Conservation (phyloP, 2,113 vertebrate genomes). For the Ceyx melanurus region DNA sequence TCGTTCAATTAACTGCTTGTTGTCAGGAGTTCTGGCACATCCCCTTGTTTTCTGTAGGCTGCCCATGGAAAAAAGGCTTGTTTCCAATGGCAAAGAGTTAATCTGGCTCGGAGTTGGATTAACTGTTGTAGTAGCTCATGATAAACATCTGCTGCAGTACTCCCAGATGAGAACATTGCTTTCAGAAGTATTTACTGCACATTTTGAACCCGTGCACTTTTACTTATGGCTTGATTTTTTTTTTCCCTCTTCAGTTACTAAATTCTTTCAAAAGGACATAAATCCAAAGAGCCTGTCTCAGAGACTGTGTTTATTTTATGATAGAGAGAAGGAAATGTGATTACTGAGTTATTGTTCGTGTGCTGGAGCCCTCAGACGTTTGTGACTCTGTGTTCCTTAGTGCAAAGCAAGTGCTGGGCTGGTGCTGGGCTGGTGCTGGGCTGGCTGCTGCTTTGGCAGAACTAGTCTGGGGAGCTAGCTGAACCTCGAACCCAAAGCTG, state of each 20-base stretch:
- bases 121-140: slow-evolving; percentile 47
- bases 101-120: background rate
- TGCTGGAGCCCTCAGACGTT: background rate
- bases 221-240: background rate
- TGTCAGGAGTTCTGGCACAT: background rate
- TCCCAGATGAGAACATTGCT: slow-evolving; percentile 39
- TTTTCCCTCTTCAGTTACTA: background rate
- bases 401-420: background rate
- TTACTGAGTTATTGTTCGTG: background rate
- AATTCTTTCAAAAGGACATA: background rate
- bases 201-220: background rate
- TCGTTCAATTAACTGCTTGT: slow-evolving; percentile 23
- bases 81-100: slow-evolving; percentile 40
- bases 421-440: too few species aligned
- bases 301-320: slow-evolving; percentile 11
- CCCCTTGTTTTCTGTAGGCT: background rate
- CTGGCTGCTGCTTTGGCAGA: too few species aligned
- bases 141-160: slow-evolving; percentile 58
- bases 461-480: background rate
- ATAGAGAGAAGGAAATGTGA: background rate
- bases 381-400: background rate
- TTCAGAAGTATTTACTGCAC: slow-evolving; percentile 37
- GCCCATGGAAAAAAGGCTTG: background rate
- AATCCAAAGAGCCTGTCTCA: background rate
- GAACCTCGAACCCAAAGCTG: background rate